Percentiles rank a stretch among this genome's conserved stretches.
Conservation (phyloP, 1,140 invertebrate species). For the Zophobas morio region DNA sequence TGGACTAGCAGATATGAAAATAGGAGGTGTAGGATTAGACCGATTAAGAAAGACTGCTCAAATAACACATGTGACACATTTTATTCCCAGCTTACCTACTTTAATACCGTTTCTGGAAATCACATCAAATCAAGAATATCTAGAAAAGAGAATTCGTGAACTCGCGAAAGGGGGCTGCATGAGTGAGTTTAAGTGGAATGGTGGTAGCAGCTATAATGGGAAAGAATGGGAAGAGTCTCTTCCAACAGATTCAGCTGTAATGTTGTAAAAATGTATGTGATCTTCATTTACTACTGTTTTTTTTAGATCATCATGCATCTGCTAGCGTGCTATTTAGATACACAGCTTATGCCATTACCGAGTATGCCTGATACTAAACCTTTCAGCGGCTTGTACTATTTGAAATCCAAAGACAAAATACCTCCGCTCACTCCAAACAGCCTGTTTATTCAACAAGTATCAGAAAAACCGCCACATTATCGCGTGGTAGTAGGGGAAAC, state of each 20-base stretch:
- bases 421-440: conserved; percentile 66
- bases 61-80: conserved; percentile 70
- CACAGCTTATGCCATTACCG: conserved; percentile 82
- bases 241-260: conserved; percentile 85
- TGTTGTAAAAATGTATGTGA: conserved; percentile 53
- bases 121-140: conserved; percentile 86
- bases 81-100: conserved; percentile 78
- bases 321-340: conserved; percentile 86
- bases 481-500: conserved; percentile 77
- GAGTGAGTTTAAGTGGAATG: conserved; percentile 87
- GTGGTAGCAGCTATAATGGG: conserved; percentile 79
- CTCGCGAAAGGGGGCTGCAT: conserved; percentile 84
- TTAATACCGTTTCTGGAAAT: conserved; percentile 85
- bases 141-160: conserved; percentile 83
- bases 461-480: conserved; percentile 81
- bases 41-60: conserved; percentile 79
- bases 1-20: conserved; percentile 78
- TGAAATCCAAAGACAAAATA: conserved; percentile 73
- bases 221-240: conserved; percentile 85
- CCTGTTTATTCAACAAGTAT: conserved; percentile 72
- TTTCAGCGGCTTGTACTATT: conserved; percentile 76
- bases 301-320: conserved; percentile 87
- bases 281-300: not conserved
- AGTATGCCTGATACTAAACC: conserved; percentile 82
- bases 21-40: conserved; percentile 80